Conservation (phyloP, 2,888 invertebrate species). For the Selenia dentaria region DNA sequence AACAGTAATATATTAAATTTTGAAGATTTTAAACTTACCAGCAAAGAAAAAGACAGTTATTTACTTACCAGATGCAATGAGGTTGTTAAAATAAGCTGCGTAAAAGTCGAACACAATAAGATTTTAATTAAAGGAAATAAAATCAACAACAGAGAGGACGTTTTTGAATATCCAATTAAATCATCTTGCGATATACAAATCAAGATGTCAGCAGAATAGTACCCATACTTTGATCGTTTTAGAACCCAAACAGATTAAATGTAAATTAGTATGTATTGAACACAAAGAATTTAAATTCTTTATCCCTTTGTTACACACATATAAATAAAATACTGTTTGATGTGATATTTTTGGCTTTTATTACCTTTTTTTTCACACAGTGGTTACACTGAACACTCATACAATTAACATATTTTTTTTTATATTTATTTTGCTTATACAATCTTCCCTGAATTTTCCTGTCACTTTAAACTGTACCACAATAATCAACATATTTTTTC, state of each 20-base stretch:
- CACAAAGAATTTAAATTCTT: conserved; percentile 9
- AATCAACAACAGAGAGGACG: conserved; percentile 11
- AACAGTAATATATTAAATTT: conserved; percentile 9
- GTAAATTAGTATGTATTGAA: too few relatives aligned
- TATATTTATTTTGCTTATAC: too few relatives aligned
- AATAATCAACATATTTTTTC: too few relatives aligned
- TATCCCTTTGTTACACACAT: conserved; percentile 17
- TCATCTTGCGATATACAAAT: conserved; percentile 5
- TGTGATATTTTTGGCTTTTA: background rate
- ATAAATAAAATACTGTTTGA: conserved; percentile 5
- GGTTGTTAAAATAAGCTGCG: conserved; percentile 2
- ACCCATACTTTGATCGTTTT: conserved; percentile 14
- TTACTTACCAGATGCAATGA: conserved; percentile 2
- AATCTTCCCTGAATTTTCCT: too few relatives aligned
- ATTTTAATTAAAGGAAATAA: conserved; percentile 2
- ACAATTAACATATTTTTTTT: too few relatives aligned
- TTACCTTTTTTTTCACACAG: background rate
- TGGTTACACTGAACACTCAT: background rate
- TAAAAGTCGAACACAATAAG: conserved; percentile 4
- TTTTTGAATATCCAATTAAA: conserved; percentile 10
- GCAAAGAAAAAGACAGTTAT: conserved; percentile 8
- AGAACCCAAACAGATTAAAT: conserved; percentile 14
- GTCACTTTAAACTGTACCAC: too few relatives aligned
- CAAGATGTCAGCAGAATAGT: conserved; percentile 12
- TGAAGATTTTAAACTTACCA: conserved; percentile 11